These are phyloP conservation scores for Phasia obesa DNA, from an alignment of 2,888 invertebrate genomes.

Conservation along the genomic window DNA sequence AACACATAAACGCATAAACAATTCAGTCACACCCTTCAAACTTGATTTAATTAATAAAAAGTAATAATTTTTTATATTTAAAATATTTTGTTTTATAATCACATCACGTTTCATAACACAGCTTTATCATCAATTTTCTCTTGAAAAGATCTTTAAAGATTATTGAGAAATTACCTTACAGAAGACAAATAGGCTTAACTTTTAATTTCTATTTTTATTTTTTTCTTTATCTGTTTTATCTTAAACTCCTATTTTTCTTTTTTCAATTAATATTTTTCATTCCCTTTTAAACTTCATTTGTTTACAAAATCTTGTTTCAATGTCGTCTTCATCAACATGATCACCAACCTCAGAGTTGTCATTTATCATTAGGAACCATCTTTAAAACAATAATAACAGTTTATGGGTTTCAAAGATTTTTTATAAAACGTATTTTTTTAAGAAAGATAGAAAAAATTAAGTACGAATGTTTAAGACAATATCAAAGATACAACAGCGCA, in stretches of 20 bases:
- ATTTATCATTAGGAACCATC: constrained; percentile 58
- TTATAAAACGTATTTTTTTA: not conserved
- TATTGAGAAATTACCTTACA: constrained; percentile 20
- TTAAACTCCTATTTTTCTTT: constrained; percentile 4
- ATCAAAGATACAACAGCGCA: too few relatives aligned
- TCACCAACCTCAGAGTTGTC: not conserved
- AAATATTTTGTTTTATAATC: constrained; percentile 3
- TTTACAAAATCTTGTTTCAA: constrained; percentile 57
- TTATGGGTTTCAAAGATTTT: constrained; percentile 31
- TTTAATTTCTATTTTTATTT: constrained; percentile 10
- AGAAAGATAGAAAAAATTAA: too few relatives aligned
- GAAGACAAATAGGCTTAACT: not conserved
- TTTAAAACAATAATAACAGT: constrained; percentile 55
- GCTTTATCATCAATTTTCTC: constrained; percentile 12
- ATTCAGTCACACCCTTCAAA: too few relatives aligned
- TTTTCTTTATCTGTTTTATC: not conserved
- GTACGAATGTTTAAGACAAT: too few relatives aligned
- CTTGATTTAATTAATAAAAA: too few relatives aligned
- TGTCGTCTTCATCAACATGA: constrained; percentile 27
- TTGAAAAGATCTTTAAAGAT: too few relatives aligned
- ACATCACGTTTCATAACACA: constrained; percentile 23
- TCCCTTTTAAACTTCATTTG: constrained; percentile 55
- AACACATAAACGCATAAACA: too few relatives aligned
- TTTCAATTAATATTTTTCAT: constrained; percentile 35
- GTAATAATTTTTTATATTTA: not conserved